Percentiles rank a stretch among this genome's conserved stretches.
phyloP scores from a whole-genome alignment of 2,888 invertebrate species.

The Eurois occulta region DNA sequence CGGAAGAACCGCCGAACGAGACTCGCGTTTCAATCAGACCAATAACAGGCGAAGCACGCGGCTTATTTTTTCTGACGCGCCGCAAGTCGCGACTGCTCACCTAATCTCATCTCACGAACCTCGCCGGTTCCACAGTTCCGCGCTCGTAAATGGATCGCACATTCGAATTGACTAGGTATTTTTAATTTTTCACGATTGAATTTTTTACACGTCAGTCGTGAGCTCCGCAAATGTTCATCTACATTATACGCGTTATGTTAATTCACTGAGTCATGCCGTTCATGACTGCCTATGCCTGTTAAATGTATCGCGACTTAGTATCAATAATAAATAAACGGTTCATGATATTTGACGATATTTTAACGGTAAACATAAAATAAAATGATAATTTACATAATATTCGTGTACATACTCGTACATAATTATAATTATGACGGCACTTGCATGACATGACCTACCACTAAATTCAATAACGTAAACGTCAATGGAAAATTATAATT shows the following conservation, averaged over 20 bases:
- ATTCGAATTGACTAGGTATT: constrained; percentile 71
- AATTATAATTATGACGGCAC: background rate
- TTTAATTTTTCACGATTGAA: constrained; percentile 70
- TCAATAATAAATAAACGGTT: constrained; percentile 28
- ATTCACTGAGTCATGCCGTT: constrained; percentile 59
- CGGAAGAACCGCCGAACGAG: constrained; percentile 83
- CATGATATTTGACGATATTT: constrained; percentile 26
- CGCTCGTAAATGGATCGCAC: constrained; percentile 72
- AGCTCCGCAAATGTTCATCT: constrained; percentile 57
- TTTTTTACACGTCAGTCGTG: constrained; percentile 70
- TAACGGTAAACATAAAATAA: constrained; percentile 23
- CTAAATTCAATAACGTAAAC: constrained; percentile 25
- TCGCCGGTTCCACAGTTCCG: constrained; percentile 51
- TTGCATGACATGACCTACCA: constrained; percentile 7
- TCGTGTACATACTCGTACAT: background rate
- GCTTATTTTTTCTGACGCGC: constrained; percentile 85
- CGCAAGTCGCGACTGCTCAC: constrained; percentile 59
- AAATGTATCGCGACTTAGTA: constrained; percentile 45
- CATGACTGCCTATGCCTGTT: constrained; percentile 46
- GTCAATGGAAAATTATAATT: background rate
- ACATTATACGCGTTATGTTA: constrained; percentile 61
- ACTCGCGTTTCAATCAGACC: constrained; percentile 89
- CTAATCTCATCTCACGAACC: constrained; percentile 69
- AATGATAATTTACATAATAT: constrained; percentile 15
- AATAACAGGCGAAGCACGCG: constrained; percentile 86